phyloP scores from a whole-genome alignment of 30 jellyfish, hydroid and myxozoan species.

The Nemopilema nomurai region DNA sequence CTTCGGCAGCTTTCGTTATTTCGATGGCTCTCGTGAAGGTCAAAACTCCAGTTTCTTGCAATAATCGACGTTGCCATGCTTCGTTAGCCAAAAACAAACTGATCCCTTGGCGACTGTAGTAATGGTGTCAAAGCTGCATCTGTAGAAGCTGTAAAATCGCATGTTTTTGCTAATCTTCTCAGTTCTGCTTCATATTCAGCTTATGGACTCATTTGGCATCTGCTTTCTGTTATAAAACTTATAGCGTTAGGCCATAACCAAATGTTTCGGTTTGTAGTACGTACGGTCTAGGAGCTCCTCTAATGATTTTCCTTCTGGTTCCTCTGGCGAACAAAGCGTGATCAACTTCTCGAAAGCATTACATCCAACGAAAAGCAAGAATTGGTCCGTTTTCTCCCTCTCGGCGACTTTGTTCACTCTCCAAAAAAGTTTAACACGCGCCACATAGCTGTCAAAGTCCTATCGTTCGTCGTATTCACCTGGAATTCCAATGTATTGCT shows the following conservation, averaged over 20 bases:
- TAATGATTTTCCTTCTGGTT: slow-evolving; percentile 56
- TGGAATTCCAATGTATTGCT: slow-evolving; percentile 38
- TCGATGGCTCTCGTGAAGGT: slow-evolving; percentile 57
- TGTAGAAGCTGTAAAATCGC: slow-evolving; percentile 55
- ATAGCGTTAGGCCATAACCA: slow-evolving; percentile 60
- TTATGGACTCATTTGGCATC: slow-evolving; percentile 22
- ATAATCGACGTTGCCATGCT: slow-evolving; percentile 66
- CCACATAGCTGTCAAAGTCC: slow-evolving; percentile 47
- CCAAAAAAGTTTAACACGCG: slow-evolving; percentile 54
- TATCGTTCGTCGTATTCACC: slow-evolving; percentile 59
- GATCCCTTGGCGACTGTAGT: slow-evolving; percentile 44
- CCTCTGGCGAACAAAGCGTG: slow-evolving; percentile 65
- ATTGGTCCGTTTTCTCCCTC: slow-evolving; percentile 53
- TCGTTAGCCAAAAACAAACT: slow-evolving; percentile 58
- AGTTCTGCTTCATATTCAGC: slow-evolving; percentile 49
- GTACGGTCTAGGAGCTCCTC: neutral
- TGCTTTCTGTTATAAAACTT: slow-evolving; percentile 63
- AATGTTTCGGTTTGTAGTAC: slow-evolving; percentile 58
- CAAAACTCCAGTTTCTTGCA: slow-evolving; percentile 68
- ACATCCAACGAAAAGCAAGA: slow-evolving; percentile 63
- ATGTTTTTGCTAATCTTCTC: slow-evolving; percentile 59
- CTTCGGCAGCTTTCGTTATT: slow-evolving; percentile 42
- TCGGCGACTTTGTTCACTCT: slow-evolving; percentile 59
- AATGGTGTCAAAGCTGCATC: slow-evolving; percentile 4
- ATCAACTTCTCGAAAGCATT: slow-evolving; percentile 56